Percentiles rank a stretch among this genome's conserved stretches.
Conservation (phyloP, 2,888 invertebrate species). For the Scrobipalpa costella region DNA sequence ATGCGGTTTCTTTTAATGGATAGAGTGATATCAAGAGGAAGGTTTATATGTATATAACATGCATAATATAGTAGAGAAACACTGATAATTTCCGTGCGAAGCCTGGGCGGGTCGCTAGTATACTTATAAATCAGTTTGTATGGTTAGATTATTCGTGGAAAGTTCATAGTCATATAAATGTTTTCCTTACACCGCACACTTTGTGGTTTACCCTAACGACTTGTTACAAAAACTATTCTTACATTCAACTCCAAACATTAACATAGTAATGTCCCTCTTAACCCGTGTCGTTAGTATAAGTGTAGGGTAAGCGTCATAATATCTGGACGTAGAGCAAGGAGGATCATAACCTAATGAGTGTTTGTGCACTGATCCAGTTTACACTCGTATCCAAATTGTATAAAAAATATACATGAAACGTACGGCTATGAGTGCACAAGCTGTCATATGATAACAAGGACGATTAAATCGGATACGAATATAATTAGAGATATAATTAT, state of each 20-base stretch:
- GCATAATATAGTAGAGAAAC: too few relatives aligned
- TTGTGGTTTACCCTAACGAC: slow-evolving; percentile 15
- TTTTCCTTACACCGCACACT: not conserved
- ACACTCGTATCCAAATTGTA: too few relatives aligned
- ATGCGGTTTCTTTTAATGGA: too few relatives aligned
- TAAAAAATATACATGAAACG: too few relatives aligned
- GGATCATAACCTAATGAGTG: not conserved
- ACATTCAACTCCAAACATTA: slow-evolving; percentile 16
- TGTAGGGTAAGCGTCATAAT: slow-evolving; percentile 23
- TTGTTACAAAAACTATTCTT: slow-evolving; percentile 15
- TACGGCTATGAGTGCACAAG: too few relatives aligned
- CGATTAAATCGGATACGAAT: too few relatives aligned
- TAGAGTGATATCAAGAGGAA: too few relatives aligned
- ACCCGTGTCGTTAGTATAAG: slow-evolving; percentile 24
- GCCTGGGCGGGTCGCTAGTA: too few relatives aligned
- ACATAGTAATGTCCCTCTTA: slow-evolving; percentile 24
- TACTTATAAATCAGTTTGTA: not conserved
- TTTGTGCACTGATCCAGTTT: not conserved
- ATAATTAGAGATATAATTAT: too few relatives aligned
- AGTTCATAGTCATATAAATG: slow-evolving; percentile 18
- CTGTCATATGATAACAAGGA: too few relatives aligned
- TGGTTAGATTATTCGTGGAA: not conserved
- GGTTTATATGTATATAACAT: too few relatives aligned
- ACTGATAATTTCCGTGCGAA: too few relatives aligned
- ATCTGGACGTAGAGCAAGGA: slow-evolving; percentile 28